These are phyloP conservation scores for Macrosiphum euphorbiae DNA, from an alignment of 2,888 invertebrate species.

Conservation along the genomic window DNA sequence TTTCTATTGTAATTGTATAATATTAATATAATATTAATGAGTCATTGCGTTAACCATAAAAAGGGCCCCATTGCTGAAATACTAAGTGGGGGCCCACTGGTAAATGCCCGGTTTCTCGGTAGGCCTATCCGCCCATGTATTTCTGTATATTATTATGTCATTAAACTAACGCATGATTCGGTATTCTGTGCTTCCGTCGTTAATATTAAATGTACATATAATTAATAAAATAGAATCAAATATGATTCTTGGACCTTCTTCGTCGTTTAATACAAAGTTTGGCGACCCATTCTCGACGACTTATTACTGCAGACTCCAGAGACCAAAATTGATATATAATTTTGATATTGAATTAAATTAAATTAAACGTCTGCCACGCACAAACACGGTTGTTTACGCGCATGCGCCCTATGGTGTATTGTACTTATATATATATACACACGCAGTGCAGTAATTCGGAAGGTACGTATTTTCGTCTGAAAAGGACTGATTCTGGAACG, in stretches of 20 bases:
- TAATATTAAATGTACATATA: not conserved
- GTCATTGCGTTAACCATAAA: too few species aligned
- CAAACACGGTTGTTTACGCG: not conserved
- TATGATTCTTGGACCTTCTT: not conserved
- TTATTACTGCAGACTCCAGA: not conserved
- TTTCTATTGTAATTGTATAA: too few species aligned
- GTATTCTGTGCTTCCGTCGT: not conserved
- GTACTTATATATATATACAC: not conserved
- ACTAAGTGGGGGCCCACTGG: too few species aligned
- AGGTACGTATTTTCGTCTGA: conserved; percentile 12
- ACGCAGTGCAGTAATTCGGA: not conserved
- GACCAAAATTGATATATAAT: not conserved
- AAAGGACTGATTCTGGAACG: conserved; percentile 1
- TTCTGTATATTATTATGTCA: not conserved
- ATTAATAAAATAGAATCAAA: not conserved
- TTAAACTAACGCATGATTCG: not conserved
- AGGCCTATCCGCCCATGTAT: too few species aligned
- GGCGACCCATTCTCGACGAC: not conserved
- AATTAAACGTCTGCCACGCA: not conserved
- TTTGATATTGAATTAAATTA: not conserved
- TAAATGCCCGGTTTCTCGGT: too few species aligned
- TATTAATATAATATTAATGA: too few species aligned
- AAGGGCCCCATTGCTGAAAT: too few species aligned
- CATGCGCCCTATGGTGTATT: not conserved
- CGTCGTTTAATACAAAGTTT: not conserved